phyloP scores from a whole-genome alignment of 2,888 invertebrate genomes.

The Vesta saturnalis region DNA sequence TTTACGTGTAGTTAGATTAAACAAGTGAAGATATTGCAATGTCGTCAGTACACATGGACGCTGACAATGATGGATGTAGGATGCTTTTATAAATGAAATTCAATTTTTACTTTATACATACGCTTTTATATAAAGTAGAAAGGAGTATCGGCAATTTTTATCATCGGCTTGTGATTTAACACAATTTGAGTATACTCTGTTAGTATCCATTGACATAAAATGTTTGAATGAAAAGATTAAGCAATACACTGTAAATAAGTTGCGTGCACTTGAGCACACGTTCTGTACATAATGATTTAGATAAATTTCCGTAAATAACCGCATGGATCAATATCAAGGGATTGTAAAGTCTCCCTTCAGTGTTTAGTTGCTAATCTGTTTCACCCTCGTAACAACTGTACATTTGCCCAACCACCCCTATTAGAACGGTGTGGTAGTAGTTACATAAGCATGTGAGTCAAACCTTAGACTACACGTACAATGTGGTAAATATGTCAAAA shows the following conservation, averaged over 20 bases:
- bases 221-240: constrained; percentile 2
- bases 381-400: constrained; percentile 46
- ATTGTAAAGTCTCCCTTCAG: constrained; percentile 45
- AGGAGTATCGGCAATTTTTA: too few relatives aligned
- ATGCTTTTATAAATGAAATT: too few relatives aligned
- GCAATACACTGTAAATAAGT: neutral
- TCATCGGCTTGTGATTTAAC: neutral
- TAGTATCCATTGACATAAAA: too few relatives aligned
- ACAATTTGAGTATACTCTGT: too few relatives aligned
- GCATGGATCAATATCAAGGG: constrained; percentile 45
- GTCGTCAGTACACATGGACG: neutral
- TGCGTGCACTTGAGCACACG: constrained; percentile 17
- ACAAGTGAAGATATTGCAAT: neutral
- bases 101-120: neutral
- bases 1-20: neutral
- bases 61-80: neutral
- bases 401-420: constrained; percentile 44
- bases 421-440: constrained; percentile 26
- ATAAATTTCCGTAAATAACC: constrained; percentile 41
- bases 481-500: constrained; percentile 34
- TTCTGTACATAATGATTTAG: constrained; percentile 33
- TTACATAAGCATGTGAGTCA: constrained; percentile 41
- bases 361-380: constrained; percentile 48
- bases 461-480: constrained; percentile 23
- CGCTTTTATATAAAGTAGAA: too few relatives aligned